phyloP scores from a whole-genome alignment of 2,113 vertebrate genomes.

The Pteronura brasiliensis region DNA sequence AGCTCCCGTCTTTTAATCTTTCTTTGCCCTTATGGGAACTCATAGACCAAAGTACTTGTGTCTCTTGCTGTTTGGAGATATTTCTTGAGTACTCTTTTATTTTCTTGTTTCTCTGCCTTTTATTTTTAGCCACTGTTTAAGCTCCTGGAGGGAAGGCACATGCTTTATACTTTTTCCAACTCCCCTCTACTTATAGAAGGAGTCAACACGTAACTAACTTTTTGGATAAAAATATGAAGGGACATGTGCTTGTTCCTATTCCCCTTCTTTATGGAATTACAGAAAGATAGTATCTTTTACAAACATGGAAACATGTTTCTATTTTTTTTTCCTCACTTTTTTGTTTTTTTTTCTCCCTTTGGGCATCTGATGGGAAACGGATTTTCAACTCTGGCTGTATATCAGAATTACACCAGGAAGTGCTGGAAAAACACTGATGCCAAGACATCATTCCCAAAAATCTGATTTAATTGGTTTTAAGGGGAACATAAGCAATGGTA shows the following conservation, averaged over 20 bases:
- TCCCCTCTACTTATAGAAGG: not conserved
- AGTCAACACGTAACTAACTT: not conserved
- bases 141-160: not conserved
- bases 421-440: not conserved
- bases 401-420: not conserved
- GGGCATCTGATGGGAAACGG: not conserved
- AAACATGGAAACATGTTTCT: not conserved
- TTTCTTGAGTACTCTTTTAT: not conserved
- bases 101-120: not conserved
- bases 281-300: conserved; percentile 5
- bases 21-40: not conserved
- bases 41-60: not conserved
- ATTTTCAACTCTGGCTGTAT: not conserved
- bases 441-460: not conserved
- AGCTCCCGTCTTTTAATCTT: not conserved
- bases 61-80: not conserved
- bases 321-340: not conserved
- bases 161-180: not conserved
- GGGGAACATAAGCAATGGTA: not conserved
- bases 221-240: not conserved
- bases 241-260: not conserved
- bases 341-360: not conserved
- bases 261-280: not conserved
- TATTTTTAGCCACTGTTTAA: not conserved
- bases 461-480: not conserved